These are phyloP conservation scores for Xylocampa areola DNA, from an alignment of 2,888 invertebrate species.

Conservation along the genomic window DNA sequence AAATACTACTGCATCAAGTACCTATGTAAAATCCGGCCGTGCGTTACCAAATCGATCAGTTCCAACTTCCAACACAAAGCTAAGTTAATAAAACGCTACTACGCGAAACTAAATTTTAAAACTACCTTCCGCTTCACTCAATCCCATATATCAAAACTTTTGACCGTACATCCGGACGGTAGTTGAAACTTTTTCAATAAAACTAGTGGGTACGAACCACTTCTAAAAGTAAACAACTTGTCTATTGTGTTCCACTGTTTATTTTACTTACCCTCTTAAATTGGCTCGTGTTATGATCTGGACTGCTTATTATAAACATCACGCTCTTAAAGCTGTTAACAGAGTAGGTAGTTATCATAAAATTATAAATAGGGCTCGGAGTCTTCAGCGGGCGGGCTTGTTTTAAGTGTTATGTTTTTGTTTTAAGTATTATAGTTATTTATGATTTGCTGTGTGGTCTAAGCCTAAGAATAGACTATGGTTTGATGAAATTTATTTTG, in stretches of 20 bases:
- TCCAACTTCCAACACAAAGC: no score
- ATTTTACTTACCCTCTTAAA: slow-evolving; percentile 42
- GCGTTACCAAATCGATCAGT: no score
- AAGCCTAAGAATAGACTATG: not conserved
- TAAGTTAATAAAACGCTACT: not conserved
- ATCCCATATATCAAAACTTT: slow-evolving; percentile 34
- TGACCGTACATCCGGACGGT: slow-evolving; percentile 14
- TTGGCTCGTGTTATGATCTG: slow-evolving; percentile 37
- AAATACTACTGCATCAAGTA: no score
- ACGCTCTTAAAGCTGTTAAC: slow-evolving; percentile 49
- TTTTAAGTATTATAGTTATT: not conserved
- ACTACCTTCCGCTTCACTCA: not conserved
- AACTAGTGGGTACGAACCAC: slow-evolving; percentile 34
- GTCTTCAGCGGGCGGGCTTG: slow-evolving; percentile 5
- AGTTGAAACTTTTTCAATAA: slow-evolving; percentile 53
- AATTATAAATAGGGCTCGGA: slow-evolving; percentile 49
- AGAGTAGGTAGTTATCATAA: slow-evolving; percentile 49
- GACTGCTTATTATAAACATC: slow-evolving; percentile 29
- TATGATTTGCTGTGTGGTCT: slow-evolving; percentile 7
- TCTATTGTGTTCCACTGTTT: slow-evolving; percentile 43
- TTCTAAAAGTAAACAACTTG: slow-evolving; percentile 30
- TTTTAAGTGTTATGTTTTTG: slow-evolving; percentile 18
- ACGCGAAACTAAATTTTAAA: not conserved
- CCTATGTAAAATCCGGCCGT: no score
- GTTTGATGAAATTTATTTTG: not conserved